Evolutionary conservation across 2,888 invertebrate species (phyloP), one percentile per base, ranked within the genome.

Genomic region (Eupsilia transversa): DNA sequence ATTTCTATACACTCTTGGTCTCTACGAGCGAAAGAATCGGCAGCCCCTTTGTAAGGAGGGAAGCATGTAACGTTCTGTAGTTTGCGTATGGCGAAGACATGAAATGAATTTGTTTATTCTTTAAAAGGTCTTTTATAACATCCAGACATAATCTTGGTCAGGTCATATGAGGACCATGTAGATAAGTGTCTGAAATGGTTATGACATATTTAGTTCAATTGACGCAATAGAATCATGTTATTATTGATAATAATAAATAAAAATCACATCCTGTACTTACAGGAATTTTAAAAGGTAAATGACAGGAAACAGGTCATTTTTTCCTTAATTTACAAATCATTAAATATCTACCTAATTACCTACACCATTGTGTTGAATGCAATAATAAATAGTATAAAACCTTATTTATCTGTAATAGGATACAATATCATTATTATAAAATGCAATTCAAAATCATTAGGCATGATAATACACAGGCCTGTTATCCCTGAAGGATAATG

Each of bases 291-390:
- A 33, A 27, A 79, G 38, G 56, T 56, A 74, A 74, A 71, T 41
- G 6, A 33, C 33, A 49, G 72, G 27, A 75, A 49, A 72, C 17
- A 0, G 5, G 6, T n/a, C 9, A 27, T 7, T 38, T 46, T 79
- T 72, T 49, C 74, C 56, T 79, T 80, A 27, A 79, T 79, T 74
- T 23, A 49, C 20, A 10, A 49, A 49, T 59, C 9, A 57, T 75
- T 71, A 41, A 35, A 38, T 67, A 41, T 69, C 2, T 46, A 79
- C 23, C 27, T 49, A 27, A 80, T 72, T 20, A 54, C 27, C 43
- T 54, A 46, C 14, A 2, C 35, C 20, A 59, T 41, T 41, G 38
- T 35, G 17, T 43, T 27, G 23, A 56, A 56, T 35, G 49, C 35
- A 30, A 17, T 38, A 3, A 70, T 23, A 46, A 20, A n/a, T 49